These are phyloP conservation scores for Tupaia tana DNA, from an alignment of 2,113 vertebrate species.

Conservation along the genomic window DNA sequence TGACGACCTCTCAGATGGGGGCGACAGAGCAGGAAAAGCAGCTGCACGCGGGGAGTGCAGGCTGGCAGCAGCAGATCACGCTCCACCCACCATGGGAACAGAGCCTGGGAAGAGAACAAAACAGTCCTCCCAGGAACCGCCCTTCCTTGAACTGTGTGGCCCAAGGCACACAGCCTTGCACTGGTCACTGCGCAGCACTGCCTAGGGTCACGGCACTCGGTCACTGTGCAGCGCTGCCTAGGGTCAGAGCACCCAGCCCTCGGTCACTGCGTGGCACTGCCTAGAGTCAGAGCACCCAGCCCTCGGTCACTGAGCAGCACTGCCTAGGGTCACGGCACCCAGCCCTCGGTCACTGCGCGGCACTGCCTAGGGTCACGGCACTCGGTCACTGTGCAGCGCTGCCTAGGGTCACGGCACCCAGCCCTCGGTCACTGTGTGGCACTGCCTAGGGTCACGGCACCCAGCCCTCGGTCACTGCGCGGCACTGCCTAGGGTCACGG, in stretches of 20 bases:
- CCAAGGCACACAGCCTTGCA: neutral
- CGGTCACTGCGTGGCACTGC: no score
- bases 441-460: no score
- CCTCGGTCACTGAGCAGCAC: no score
- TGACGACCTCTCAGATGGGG: neutral
- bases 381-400: neutral
- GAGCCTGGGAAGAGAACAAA: neutral
- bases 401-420: no score
- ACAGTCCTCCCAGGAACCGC: neutral
- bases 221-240: no score
- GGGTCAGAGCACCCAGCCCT: no score
- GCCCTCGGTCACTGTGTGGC: no score
- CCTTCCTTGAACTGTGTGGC: neutral
- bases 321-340: no score
- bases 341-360: no score
- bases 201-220: no score
- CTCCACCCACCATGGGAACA: neutral
- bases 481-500: neutral
- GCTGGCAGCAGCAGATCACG: neutral
- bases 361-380: no score
- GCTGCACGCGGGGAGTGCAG: neutral
- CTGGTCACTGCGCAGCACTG: neutral
- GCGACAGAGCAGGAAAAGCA: neutral
- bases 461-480: fast-evolving
- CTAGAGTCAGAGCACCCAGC: no score